Evolutionary conservation across 2,113 vertebrate genomes (phyloP), one percentile per base, ranked within the genome.

Genomic region (Pituophis catenifer): DNA sequence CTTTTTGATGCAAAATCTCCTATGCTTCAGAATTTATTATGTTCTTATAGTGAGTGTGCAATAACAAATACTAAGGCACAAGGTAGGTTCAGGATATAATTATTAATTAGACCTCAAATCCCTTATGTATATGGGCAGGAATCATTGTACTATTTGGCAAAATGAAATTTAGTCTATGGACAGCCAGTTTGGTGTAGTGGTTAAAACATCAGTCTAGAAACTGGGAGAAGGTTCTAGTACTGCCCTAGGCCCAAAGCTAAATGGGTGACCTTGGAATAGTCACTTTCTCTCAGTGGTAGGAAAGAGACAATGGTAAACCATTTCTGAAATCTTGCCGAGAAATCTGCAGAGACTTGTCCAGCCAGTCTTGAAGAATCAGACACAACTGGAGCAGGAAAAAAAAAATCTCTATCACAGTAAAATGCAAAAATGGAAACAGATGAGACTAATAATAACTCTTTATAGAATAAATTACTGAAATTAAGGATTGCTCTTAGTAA

Each of bases 1-100:
- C 11, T 26, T 92, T 90, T 65, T 92, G 33, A 87, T 87, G 50
- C 24, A 86, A 90, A 94, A 90, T 50, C 88, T 86, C 52, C 33
- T 29, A 85, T 48, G 62, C 5, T 62, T 52, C 29, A 86, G 58
- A 70, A 92, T 86, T 24, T 87, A 90, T 38, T 29, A 54, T 86
- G 12, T 21, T 93, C 54, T 50, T 59, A 52, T 90, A 86, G 13
- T 86, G 54, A 86, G 29, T 86, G 19, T 5, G 23, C 12, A 8
- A n/a, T 33, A 94, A 87, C 29, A 89, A 29, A 89, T 55, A 92
- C 23, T 62, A 48, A 58, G 33, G 86, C 13, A 62, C 65, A 92
- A 89, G 5, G 44, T 89, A 19, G 52, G 3, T 59, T 91, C 44
- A 54, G 70, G 50, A 89, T 90, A 21, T 59, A 90, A 65, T 86